Evolutionary conservation across 2,888 invertebrate genomes (phyloP).

Genomic region (Heliconius charithonia): DNA sequence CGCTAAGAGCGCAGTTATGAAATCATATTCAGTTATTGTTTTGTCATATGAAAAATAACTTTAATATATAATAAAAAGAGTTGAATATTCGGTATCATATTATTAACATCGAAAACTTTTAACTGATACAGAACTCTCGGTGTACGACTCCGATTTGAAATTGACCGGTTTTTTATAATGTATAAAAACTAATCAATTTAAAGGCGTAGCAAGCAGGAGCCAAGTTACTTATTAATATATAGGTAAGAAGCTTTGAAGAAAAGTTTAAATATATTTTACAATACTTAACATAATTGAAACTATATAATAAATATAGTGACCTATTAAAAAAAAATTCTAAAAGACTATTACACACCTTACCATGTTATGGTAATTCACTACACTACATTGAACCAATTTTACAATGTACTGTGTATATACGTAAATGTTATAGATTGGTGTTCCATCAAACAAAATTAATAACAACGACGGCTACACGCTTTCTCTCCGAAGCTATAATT

Average conservation of each 20-base stretch:
- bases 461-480: slow-evolving; percentile 35
- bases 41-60: no score
- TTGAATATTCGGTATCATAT: no score
- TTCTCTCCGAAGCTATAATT: slow-evolving; percentile 40
- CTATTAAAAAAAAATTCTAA: not conserved
- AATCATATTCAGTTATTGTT: no score
- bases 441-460: slow-evolving; percentile 35
- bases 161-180: no score
- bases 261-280: not conserved
- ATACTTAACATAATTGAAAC: not conserved
- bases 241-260: not conserved
- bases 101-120: no score
- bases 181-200: no score
- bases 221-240: not conserved
- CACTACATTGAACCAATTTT: not conserved
- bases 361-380: not conserved
- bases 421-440: not conserved
- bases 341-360: not conserved
- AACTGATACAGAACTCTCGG: no score
- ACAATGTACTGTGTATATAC: not conserved
- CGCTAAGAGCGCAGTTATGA: no score
- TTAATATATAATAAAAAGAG: no score
- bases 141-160: no score
- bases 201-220: not conserved
- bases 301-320: not conserved